These are phyloP conservation scores for Hyperoplus immaculatus DNA, from an alignment of 2,797 vertebrate species.

Conservation along the genomic window DNA sequence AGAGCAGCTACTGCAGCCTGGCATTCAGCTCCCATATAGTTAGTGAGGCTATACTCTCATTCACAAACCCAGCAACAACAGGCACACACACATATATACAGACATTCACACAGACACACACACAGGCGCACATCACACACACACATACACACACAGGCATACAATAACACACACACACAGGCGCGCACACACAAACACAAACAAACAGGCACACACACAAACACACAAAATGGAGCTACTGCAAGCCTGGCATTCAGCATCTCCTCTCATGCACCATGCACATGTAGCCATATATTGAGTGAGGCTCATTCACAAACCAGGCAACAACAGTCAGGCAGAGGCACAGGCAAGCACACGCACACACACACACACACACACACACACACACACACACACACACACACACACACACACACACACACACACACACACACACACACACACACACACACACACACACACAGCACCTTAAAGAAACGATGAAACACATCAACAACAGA, in stretches of 20 bases:
- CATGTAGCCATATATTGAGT: slow-evolving; percentile 79
- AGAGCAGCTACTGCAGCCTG: slow-evolving; percentile 79
- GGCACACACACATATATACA: not conserved
- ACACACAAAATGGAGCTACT: slow-evolving; percentile 67
- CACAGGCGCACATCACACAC: not conserved
- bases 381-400: too few species aligned
- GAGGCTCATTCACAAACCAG: slow-evolving; percentile 78
- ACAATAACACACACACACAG: too few species aligned
- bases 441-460: slow-evolving; percentile 14
- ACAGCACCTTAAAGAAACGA: slow-evolving; percentile 11
- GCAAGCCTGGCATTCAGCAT: slow-evolving; percentile 82
- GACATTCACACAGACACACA: too few species aligned
- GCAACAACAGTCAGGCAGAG: slow-evolving; percentile 61
- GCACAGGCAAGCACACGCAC: too few species aligned
- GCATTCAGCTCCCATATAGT: slow-evolving; percentile 82
- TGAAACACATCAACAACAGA: too few species aligned
- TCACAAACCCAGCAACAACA: slow-evolving; percentile 78
- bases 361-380: too few species aligned
- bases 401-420: slow-evolving; percentile 24
- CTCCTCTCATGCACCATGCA: slow-evolving; percentile 57
- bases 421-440: too few species aligned
- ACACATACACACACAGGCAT: too few species aligned
- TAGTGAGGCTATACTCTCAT: slow-evolving; percentile 67
- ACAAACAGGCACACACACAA: slow-evolving; percentile 15
- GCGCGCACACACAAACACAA: slow-evolving; percentile 24